Conservation (phyloP, 2,113 vertebrate species). For the Engraulis encrasicolus region DNA sequence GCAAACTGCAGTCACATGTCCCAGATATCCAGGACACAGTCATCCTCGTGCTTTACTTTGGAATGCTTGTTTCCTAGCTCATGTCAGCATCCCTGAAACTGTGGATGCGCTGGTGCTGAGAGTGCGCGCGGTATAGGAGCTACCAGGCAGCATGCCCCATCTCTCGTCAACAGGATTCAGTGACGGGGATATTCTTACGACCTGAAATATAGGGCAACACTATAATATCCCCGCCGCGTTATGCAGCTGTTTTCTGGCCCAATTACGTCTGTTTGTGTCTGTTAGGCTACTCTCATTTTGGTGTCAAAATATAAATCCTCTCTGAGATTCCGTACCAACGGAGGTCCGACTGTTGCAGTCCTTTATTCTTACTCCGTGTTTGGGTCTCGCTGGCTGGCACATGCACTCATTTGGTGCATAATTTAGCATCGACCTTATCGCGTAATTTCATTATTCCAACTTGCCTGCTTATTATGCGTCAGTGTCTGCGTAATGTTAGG, state of each 20-base stretch:
- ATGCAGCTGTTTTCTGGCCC: background rate
- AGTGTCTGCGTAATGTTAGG: background rate
- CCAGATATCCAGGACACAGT: background rate
- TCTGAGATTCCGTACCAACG: background rate
- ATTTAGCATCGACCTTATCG: background rate
- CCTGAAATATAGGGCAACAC: conserved; percentile 15
- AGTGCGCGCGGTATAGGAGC: conserved; percentile 1
- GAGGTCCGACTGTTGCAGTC: background rate
- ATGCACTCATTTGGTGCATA: background rate
- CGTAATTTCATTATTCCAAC: background rate
- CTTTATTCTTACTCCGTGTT: background rate
- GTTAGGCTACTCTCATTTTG: background rate
- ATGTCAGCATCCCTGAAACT: conserved; percentile 22
- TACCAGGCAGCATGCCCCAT: conserved; percentile 10
- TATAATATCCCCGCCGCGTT: background rate
- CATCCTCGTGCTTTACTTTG: background rate
- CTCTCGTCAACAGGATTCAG: conserved; percentile 21
- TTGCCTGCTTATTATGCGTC: background rate
- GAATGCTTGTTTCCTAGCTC: background rate
- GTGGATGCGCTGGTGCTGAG: conserved; percentile 25
- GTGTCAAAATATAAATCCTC: background rate
- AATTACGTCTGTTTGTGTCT: background rate
- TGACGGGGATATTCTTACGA: conserved; percentile 13
- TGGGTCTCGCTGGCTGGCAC: background rate
- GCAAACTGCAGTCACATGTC: background rate